Base-by-base conservation (phyloP, 2,888 invertebrate genomes). In the Drosophila antonietae region DNA sequence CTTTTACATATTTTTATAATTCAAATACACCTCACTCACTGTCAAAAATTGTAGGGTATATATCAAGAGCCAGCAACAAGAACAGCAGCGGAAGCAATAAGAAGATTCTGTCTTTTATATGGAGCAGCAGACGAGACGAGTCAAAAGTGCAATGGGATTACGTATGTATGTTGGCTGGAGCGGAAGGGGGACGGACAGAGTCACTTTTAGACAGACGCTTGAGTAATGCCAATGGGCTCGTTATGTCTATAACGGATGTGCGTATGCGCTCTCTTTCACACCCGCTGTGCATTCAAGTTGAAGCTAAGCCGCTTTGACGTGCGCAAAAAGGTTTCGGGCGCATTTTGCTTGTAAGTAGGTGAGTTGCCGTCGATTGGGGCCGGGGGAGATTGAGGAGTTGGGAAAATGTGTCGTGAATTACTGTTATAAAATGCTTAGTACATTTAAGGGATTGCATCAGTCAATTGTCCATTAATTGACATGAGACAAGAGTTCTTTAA, bases 131-230 rank as follows among this genome's bases (percentile, higher is more conserved):
- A 75, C 71, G 52, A 78, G 67, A 35, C 62, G 33, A 84, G 82
- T 74, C 82, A 82, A 75, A 73, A 79, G 82, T 84, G 84, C 82
- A 83, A 57, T 80, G 73, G 69, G 82, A 73, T 81, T 77, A 77
- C 56, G 55, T 69, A 68, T 65, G 65, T 55, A 44, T 39, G 37
- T 18, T 31, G 31, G 15, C 23, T 20, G 39, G 10, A 20, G 39
- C 2, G 28, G 20, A 8, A 14, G 20, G 18, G 20, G 0, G 10
- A 14, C 12, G 18, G 47, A 5, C n/a, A 8, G n/a, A 23, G 41
- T n/a, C 23, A 10, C 53, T 47, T 49, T 66, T 41, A 58, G 62
- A 47, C 55, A 67, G 66, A 46, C 57, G 49, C 64, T 51, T 67
- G 64, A 62, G 62, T 73, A 66, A 76, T 67, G 68, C 60, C 77